Evolutionary conservation across 2,113 vertebrate genomes (phyloP).

Genomic region (Megaceryle torquata): DNA sequence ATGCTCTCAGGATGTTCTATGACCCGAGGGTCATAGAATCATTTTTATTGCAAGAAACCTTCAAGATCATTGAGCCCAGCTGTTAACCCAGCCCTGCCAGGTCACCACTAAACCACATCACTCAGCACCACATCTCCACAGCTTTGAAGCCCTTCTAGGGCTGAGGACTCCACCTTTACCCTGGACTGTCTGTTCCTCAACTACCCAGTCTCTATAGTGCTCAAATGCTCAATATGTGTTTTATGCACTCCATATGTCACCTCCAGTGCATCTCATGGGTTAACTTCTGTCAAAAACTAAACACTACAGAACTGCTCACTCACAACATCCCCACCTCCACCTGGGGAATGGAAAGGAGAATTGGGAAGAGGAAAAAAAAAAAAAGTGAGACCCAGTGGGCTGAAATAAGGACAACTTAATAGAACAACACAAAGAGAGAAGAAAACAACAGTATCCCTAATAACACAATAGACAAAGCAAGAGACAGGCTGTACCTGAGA

Average conservation of each 20-base stretch:
- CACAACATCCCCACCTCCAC: too few relatives aligned
- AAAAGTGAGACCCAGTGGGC: too few relatives aligned
- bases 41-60: neutral
- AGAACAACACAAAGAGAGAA: too few relatives aligned
- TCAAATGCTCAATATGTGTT: neutral
- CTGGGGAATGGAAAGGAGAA: too few relatives aligned
- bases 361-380: too few relatives aligned
- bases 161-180: neutral
- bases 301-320: too few relatives aligned
- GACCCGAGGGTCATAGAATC: neutral
- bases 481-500: too few relatives aligned
- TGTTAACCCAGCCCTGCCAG: neutral
- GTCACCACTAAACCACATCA: neutral
- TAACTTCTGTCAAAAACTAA: too few relatives aligned
- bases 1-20: fast-evolving
- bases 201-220: neutral
- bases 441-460: too few relatives aligned
- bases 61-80: neutral
- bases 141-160: neutral
- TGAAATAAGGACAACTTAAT: too few relatives aligned
- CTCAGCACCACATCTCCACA: neutral
- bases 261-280: neutral
- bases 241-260: neutral
- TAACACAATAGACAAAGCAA: too few relatives aligned
- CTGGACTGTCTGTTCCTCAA: neutral